phyloP scores from a whole-genome alignment of 1,140 invertebrate species.

The Seison nebaliae region DNA sequence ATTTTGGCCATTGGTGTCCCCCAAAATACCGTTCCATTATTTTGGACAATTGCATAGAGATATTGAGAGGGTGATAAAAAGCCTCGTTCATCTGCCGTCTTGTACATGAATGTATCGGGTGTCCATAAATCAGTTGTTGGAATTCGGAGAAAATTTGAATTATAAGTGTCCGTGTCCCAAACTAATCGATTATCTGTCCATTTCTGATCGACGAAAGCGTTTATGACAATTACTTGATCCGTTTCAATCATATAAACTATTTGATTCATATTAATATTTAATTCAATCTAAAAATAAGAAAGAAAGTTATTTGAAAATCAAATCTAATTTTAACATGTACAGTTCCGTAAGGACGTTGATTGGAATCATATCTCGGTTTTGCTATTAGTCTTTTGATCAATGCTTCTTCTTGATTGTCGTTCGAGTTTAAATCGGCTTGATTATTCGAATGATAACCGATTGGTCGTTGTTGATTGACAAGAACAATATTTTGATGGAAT shows the following conservation, averaged over 20 bases:
- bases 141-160: not conserved
- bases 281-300: conserved; percentile 6
- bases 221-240: conserved; percentile 12
- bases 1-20: conserved; percentile 9
- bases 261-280: conserved; percentile 10
- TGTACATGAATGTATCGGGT: conserved; percentile 12
- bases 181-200: conserved; percentile 8
- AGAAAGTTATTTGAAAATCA: too few species aligned
- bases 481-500: too few species aligned
- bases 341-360: too few species aligned
- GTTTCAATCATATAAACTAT: conserved; percentile 11
- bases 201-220: conserved; percentile 13
- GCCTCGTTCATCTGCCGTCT: conserved; percentile 10
- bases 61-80: conserved; percentile 8
- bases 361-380: too few species aligned
- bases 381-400: too few species aligned
- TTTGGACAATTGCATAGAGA: conserved; percentile 1
- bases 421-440: too few species aligned
- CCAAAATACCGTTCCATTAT: conserved; percentile 10
- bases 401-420: too few species aligned
- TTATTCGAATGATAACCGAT: too few species aligned
- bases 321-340: too few species aligned
- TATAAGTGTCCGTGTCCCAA: conserved; percentile 1
- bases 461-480: too few species aligned
- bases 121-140: not conserved